Conservation (phyloP, 2,113 vertebrate genomes). For the Megaceryle maxima region DNA sequence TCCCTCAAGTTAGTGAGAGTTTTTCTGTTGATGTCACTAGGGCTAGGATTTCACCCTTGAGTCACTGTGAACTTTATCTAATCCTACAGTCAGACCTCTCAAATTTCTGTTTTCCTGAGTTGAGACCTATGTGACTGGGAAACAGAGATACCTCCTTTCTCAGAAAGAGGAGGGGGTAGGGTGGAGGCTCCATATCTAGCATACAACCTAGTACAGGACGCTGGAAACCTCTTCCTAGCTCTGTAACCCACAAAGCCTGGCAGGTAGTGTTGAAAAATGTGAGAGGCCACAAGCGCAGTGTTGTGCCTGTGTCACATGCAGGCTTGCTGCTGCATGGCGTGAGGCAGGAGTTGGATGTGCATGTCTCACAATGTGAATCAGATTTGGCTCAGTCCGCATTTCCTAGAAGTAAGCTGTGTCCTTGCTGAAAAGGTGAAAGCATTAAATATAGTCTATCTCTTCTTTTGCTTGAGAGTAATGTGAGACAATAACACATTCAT, state of each 20-base stretch:
- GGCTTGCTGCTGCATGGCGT: neutral
- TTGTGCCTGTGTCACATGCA: neutral
- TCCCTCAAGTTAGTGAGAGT: neutral
- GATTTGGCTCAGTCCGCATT: neutral
- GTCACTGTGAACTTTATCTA: constrained; percentile 55
- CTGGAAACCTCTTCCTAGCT: neutral
- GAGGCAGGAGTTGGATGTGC: neutral
- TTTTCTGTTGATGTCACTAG: constrained; percentile 53
- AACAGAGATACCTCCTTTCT: neutral
- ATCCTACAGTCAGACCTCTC: constrained; percentile 14
- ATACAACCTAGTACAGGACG: neutral
- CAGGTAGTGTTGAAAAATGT: neutral
- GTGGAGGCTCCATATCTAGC: neutral
- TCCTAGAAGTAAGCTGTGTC: neutral
- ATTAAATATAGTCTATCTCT: neutral
- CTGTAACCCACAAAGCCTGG: neutral
- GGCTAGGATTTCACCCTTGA: constrained; percentile 37
- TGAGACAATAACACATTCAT: neutral
- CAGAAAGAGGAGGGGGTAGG: neutral
- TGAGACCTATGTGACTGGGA: neutral
- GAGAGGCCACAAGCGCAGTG: neutral
- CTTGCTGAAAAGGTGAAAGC: neutral
- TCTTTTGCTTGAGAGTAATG: neutral
- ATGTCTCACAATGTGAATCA: neutral
- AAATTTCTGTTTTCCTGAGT: constrained; percentile 33